Conservation (phyloP, 2,797 vertebrate species). For the Diplodus sargus region DNA sequence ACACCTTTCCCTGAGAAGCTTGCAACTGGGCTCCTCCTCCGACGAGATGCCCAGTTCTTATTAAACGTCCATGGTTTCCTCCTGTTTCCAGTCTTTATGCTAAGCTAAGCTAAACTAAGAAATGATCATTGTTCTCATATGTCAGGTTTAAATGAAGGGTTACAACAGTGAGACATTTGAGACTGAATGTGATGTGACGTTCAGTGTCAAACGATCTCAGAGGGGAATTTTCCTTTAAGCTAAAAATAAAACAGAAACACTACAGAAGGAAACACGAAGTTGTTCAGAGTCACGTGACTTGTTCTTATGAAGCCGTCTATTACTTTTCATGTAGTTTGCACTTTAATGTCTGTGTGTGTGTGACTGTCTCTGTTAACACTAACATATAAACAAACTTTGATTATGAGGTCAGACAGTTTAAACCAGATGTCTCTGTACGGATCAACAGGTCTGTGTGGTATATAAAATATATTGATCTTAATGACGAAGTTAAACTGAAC, state of each 20-base stretch:
- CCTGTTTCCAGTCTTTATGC: background rate
- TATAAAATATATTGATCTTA: background rate
- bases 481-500: conserved; percentile 17
- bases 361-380: conserved; percentile 56
- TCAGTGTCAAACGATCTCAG: background rate
- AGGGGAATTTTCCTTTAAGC: conserved; percentile 43
- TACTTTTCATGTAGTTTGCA: conserved; percentile 73
- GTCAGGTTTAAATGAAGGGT: background rate
- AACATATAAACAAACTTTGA: conserved; percentile 33
- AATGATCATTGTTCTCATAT: background rate
- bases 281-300: background rate
- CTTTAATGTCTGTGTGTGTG: conserved; percentile 70
- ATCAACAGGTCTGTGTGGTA: conserved; percentile 12
- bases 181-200: background rate
- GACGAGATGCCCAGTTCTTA: no score
- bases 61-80: background rate
- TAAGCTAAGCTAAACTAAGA: conserved; percentile 14
- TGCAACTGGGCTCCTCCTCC: no score
- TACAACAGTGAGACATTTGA: background rate
- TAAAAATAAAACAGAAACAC: conserved; percentile 56
- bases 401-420: conserved; percentile 21
- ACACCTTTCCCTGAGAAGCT: no score
- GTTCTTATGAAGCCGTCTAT: conserved; percentile 29
- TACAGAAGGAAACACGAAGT: conserved; percentile 49
- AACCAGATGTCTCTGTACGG: conserved; percentile 28